Percentiles rank a stretch among this genome's conserved stretches.
Conservation (phyloP, 2,888 invertebrate genomes). For the Luperina nickerlii region DNA sequence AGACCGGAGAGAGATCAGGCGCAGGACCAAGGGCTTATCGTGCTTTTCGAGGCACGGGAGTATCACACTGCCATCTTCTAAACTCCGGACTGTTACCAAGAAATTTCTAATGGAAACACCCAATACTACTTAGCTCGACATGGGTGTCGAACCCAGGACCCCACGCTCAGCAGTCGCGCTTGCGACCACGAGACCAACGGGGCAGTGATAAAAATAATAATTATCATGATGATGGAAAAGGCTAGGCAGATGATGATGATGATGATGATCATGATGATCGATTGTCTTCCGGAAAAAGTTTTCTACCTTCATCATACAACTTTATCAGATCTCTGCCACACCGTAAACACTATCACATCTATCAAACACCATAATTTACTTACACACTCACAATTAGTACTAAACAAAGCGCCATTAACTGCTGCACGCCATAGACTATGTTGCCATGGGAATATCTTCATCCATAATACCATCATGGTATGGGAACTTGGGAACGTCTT, state of each 20-base stretch:
- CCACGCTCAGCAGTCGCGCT: too few relatives aligned
- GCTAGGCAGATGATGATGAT: neutral
- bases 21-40: too few relatives aligned
- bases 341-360: constrained; percentile 29
- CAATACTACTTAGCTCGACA: too few relatives aligned
- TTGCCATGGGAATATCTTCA: constrained; percentile 55
- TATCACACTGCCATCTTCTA: too few relatives aligned
- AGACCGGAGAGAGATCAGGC: too few relatives aligned
- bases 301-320: neutral
- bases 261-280: neutral
- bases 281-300: neutral
- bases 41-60: too few relatives aligned
- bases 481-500: constrained; percentile 77
- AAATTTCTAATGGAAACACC: too few relatives aligned
- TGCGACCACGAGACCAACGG: too few relatives aligned
- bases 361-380: constrained; percentile 26
- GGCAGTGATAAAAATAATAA: neutral
- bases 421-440: constrained; percentile 33
- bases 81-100: too few relatives aligned
- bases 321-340: constrained; percentile 15
- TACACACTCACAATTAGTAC: constrained; percentile 42
- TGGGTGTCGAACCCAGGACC: too few relatives aligned
- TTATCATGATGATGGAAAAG: too few relatives aligned
- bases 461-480: constrained; percentile 43
- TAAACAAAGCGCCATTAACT: constrained; percentile 58